phyloP scores from a whole-genome alignment of 2,797 vertebrate species.

The Dicrostonyx torquatus region DNA sequence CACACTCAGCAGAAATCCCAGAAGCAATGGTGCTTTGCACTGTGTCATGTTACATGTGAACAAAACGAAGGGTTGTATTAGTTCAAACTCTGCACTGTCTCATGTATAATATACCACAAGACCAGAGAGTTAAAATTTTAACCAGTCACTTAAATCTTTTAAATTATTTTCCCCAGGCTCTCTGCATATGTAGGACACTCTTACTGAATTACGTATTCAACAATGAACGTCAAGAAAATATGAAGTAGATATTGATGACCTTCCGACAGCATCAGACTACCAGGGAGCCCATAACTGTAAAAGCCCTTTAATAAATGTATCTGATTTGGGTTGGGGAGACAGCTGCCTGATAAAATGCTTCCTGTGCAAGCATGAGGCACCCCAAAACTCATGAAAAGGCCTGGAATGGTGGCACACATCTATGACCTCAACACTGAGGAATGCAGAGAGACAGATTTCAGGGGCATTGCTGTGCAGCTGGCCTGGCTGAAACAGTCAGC shows the following conservation, averaged over 20 bases:
- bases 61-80: background rate
- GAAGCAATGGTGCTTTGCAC: constrained; percentile 11
- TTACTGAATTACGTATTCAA: background rate
- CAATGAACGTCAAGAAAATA: background rate
- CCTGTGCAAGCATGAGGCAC: background rate
- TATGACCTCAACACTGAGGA: background rate
- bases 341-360: background rate
- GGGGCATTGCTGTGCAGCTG: background rate
- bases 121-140: background rate
- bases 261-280: background rate
- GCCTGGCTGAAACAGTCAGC: background rate
- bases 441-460: background rate
- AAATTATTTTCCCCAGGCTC: background rate
- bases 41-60: background rate
- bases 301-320: constrained; percentile 9
- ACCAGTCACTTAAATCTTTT: background rate
- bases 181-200: background rate
- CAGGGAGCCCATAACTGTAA: background rate
- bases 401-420: background rate
- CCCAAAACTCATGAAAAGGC: background rate
- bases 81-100: background rate
- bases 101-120: background rate
- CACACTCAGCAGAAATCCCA: constrained; percentile 19
- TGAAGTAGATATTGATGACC: background rate
- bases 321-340: background rate